Evolutionary conservation across 2,888 invertebrate genomes (phyloP), one percentile per base, ranked within the genome.

Genomic region (Suillia variegata): DNA sequence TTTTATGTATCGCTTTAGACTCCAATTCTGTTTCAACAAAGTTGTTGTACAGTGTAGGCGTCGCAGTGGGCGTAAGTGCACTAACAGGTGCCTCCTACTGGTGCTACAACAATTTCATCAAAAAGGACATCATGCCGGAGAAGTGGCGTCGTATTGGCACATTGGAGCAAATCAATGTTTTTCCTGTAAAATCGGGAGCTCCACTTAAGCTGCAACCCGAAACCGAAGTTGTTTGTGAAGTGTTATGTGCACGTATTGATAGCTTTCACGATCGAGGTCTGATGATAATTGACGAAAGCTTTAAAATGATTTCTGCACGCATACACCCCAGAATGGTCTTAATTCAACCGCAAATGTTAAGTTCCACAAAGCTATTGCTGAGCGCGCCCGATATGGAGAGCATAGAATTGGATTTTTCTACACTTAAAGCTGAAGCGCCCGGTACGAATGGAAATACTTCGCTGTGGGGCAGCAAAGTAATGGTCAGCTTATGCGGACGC

Each of bases 401-500:
- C 6, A 67, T 88, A 17, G 79, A 73, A 21, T 53, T 80, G 33
- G 73, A 80, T 70, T 83, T 87, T 49, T 70, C 79, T 0, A 70
- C 72, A 10, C 65, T 85, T 15, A 70, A 73, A 0, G 70, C 74
- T 2, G 68, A 72, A 12, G 63, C 69, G 0, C 63, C 69, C 0
- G 67, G 66, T 1, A 64, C 64, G 34, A 70, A 77, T 62, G 63
- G 79, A 65, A 82, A 78, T 2, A 86, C 87, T 0, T 72, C 80
- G 0, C 84, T 89, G 1, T 89, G 88, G 87, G 84, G 85, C 13
- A 82, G 82, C 1, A 72, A 82, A 0, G 84, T 90, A 1, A 82
- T 85, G 0, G 89, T 88, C 0, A 84, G 87, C 67, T 88, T 92
- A 72, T 93, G 93, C 74, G 93, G 93, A 0, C 86, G 86, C 59